Evolutionary conservation across 2,888 invertebrate genomes (phyloP), one percentile per base, ranked within the genome.

Genomic region (Protodeltote pygarga): DNA sequence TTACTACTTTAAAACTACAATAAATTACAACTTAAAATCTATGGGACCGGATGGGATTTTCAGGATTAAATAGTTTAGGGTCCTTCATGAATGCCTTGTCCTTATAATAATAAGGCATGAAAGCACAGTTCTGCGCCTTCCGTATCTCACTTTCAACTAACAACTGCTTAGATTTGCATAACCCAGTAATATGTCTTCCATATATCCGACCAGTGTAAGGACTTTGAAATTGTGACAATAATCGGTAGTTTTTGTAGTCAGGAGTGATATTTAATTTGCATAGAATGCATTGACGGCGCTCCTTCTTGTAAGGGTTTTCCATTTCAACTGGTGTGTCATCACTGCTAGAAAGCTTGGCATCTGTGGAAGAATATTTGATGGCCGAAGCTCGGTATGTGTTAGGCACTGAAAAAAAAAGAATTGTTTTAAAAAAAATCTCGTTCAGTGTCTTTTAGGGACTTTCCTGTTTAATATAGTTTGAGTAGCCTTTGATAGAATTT

Each of bases 161-260:
- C 28, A 92, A 91, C 71, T 99, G 98, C 80, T 98, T 97, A 4
- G 88, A 80, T 76, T 94, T 93, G 79, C 99, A 99, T 27, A 99
- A 93, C 0, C 99, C 98, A 3, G 99, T 99, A 25, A 99, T 97
- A 73, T 99, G 97, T 40, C 96, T 94, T 0, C 97, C 97, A 80
- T 98, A 99, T 53, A 98, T 94, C 61, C 95, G 93, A 0, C 99
- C 99, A 0, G 99, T 99, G 79, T 96, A 98, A 0, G 97, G 96
- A 19, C 99, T 99, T 76, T 99, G 96, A 85, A 99, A 99, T 82
- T 99, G 99, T 0, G 98, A 97, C 3, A 99, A 86, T 2, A 99
- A 85, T 67, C 97, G 94, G 0, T 95, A 94, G 86, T 99, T 99
- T 87, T 98, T 99, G 77, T 97, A 98, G 82, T 97, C 94, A 0